phyloP scores from a whole-genome alignment of 2,888 invertebrate species.

The Orthosia incerta region DNA sequence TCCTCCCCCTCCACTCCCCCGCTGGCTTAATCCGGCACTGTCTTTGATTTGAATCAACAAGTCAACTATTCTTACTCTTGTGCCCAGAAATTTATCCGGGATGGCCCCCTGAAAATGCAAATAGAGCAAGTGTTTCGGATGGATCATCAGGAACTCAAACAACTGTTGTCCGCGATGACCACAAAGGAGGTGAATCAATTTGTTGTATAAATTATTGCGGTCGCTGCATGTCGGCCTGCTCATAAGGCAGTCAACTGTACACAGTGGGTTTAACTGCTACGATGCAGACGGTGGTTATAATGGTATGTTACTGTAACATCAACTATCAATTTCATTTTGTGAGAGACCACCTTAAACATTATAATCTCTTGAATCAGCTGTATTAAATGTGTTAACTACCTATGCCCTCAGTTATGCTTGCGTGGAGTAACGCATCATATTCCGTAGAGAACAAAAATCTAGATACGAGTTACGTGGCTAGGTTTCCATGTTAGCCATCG shows the following conservation, averaged over 20 bases:
- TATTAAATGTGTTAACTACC: not conserved
- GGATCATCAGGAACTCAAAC: constrained; percentile 24
- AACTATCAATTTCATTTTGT: not conserved
- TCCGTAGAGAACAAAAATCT: not conserved
- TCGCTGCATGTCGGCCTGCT: constrained; percentile 22
- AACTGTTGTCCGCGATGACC: constrained; percentile 42
- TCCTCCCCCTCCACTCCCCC: too few relatives aligned
- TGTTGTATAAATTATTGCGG: constrained; percentile 37
- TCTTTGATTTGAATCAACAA: too few relatives aligned
- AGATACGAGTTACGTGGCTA: too few relatives aligned
- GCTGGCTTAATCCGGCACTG: too few relatives aligned
- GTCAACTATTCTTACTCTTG: too few relatives aligned
- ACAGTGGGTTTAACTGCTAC: constrained; percentile 11
- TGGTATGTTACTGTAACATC: constrained; percentile 23
- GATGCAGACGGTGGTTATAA: constrained; percentile 6
- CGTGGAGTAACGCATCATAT: not conserved
- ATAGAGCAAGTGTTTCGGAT: constrained; percentile 18
- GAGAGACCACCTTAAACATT: not conserved
- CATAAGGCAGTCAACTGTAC: constrained; percentile 25
- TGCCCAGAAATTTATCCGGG: too few relatives aligned
- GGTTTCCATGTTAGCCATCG: too few relatives aligned
- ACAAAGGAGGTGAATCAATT: constrained; percentile 48
- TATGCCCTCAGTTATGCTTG: not conserved
- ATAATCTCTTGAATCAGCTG: not conserved
- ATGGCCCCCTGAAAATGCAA: not conserved